A percentile compares a stretch with the other conserved stretches of the same genome.
Conservation (phyloP, 2,888 invertebrate genomes). For the Zygothrica quintamaculata region DNA sequence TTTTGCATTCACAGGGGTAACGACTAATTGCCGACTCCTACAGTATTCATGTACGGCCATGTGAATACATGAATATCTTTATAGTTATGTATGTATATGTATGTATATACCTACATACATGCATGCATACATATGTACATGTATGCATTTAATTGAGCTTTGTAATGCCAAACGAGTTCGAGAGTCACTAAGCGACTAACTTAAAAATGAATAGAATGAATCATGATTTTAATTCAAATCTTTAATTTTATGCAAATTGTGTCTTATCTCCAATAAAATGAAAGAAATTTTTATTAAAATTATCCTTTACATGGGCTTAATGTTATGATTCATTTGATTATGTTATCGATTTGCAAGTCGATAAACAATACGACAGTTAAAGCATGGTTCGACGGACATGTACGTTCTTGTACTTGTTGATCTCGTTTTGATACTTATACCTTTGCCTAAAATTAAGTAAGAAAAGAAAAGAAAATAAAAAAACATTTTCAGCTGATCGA, state of each 20-base stretch:
- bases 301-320: too few species aligned
- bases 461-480: constrained; percentile 15
- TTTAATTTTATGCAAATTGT: too few species aligned
- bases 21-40: constrained; percentile 27
- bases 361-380: too few species aligned
- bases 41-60: background rate
- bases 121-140: constrained; percentile 1
- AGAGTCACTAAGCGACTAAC: constrained; percentile 7
- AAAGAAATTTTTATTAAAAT: too few species aligned
- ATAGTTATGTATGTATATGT: constrained; percentile 1
- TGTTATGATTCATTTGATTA: too few species aligned
- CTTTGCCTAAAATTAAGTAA: constrained; percentile 6
- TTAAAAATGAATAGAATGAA: background rate
- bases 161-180: constrained; percentile 19
- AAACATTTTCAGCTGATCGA: constrained; percentile 22
- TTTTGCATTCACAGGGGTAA: constrained; percentile 11
- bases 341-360: too few species aligned
- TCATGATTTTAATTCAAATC: too few species aligned
- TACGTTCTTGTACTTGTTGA: constrained; percentile 10
- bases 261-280: too few species aligned
- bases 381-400: too few species aligned
- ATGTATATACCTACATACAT: constrained; percentile 2
- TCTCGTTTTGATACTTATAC: constrained; percentile 8
- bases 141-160: constrained; percentile 21
- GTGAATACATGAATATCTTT: constrained; percentile 1